Evolutionary conservation across 2,888 invertebrate genomes (phyloP).

Genomic region (Lacanobia wlatinum): DNA sequence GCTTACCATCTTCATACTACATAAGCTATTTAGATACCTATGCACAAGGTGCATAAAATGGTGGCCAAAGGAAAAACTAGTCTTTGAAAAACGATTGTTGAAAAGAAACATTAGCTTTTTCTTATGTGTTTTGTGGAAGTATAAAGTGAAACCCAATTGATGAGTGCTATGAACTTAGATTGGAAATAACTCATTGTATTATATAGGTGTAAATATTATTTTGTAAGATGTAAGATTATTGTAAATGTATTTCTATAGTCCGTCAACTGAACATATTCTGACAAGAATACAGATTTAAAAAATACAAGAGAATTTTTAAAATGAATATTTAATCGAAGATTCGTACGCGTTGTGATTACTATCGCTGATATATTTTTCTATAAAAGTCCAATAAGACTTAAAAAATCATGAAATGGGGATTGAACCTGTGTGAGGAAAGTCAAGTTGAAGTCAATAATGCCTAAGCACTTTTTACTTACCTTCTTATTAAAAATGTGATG

Average conservation of each 20-base stretch:
- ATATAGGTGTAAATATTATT: slow-evolving; percentile 82
- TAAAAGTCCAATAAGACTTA: too few relatives aligned
- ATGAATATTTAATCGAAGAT: background rate
- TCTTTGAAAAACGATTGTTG: slow-evolving; percentile 82
- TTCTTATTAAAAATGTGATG: background rate
- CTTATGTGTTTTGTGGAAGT: slow-evolving; percentile 83
- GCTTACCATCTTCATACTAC: slow-evolving; percentile 79
- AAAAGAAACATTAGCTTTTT: slow-evolving; percentile 81
- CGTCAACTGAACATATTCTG: background rate
- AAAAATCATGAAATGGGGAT: too few relatives aligned
- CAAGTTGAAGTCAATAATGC: background rate
- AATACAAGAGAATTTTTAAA: background rate
- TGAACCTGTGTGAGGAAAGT: background rate
- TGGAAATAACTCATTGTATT: slow-evolving; percentile 72
- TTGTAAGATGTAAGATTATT: slow-evolving; percentile 85
- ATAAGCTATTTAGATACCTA: slow-evolving; percentile 83
- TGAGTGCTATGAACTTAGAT: slow-evolving; percentile 58
- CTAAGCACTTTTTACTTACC: background rate
- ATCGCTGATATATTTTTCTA: too few relatives aligned
- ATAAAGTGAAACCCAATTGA: slow-evolving; percentile 85
- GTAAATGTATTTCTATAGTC: slow-evolving; percentile 64
- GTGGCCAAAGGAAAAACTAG: slow-evolving; percentile 82
- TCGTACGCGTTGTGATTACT: background rate
- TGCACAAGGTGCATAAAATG: slow-evolving; percentile 85
- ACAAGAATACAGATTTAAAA: background rate